Evolutionary conservation across 2,113 vertebrate genomes (phyloP).

Genomic region (Elephantulus edwardii): DNA sequence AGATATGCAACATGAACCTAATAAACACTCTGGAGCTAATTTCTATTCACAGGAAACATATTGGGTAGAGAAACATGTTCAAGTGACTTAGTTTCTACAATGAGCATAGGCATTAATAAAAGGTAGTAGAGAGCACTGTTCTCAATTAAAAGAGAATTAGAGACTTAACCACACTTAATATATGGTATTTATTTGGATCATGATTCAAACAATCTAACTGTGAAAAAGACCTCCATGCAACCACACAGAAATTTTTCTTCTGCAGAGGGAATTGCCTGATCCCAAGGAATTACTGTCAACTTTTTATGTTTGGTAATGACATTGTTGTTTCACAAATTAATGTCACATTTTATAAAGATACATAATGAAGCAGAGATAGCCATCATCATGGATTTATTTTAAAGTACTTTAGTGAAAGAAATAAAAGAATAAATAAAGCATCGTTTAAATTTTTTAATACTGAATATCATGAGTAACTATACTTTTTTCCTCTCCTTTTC

Average conservation of each 20-base stretch:
- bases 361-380: background rate
- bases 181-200: background rate
- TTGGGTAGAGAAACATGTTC: background rate
- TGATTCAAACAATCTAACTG: slow-evolving; percentile 30
- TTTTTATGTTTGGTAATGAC: slow-evolving; percentile 13
- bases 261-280: background rate
- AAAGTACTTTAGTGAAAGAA: slow-evolving; percentile 8
- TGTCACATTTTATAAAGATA: background rate
- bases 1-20: background rate
- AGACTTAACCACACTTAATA: slow-evolving; percentile 26
- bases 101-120: slow-evolving; percentile 22
- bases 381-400: background rate
- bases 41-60: background rate
- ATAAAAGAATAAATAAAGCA: background rate
- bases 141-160: slow-evolving; percentile 41
- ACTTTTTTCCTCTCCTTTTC: background rate
- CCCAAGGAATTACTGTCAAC: slow-evolving; percentile 1
- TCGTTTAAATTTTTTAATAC: background rate
- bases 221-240: background rate
- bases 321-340: background rate
- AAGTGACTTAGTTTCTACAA: slow-evolving; percentile 24
- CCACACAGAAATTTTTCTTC: slow-evolving; percentile 27
- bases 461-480: background rate
- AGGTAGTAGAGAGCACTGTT: background rate
- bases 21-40: slow-evolving; percentile 1